Evolutionary conservation across 2,113 vertebrate species (phyloP).

Genomic region (Ramphastos sulfuratus): DNA sequence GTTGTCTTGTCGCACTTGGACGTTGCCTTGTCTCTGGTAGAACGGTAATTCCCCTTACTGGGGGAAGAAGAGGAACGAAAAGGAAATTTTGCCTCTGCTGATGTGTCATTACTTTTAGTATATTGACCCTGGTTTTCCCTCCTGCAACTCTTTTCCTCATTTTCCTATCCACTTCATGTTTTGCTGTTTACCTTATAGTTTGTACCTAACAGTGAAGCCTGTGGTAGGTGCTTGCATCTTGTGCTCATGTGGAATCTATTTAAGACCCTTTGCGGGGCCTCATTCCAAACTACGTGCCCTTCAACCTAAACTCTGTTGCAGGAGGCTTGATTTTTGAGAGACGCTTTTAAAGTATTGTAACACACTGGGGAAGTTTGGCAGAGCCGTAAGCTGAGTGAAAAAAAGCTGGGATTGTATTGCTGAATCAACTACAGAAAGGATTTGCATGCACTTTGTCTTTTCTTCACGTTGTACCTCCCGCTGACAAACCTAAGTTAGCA

Average conservation of each 20-base stretch:
- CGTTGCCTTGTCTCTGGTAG: not conserved
- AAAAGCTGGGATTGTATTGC: not conserved
- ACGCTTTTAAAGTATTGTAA: not conserved
- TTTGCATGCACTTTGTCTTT: not conserved
- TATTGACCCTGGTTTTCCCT: not conserved
- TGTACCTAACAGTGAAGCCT: not conserved
- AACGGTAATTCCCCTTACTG: not conserved
- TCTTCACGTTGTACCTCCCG: not conserved
- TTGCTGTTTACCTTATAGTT: not conserved
- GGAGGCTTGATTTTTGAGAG: not conserved
- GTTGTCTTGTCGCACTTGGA: not conserved
- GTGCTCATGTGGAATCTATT: conserved; percentile 60
- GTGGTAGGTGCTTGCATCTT: not conserved
- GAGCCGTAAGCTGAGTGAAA: not conserved
- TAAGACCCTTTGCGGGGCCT: conserved; percentile 53
- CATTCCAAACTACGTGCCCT: conserved; percentile 61
- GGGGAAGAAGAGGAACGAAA: not conserved
- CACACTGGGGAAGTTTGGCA: conserved; percentile 5
- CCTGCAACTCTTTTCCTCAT: not conserved
- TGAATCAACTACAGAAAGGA: not conserved
- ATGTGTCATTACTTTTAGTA: not conserved
- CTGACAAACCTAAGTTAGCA: not conserved
- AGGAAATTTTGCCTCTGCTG: not conserved
- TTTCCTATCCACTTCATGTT: not conserved
- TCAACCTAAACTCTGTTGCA: conserved; percentile 45